A percentile compares a stretch with the other conserved stretches of the same genome.
phyloP scores from a whole-genome alignment of 2,797 vertebrate species.

The Lagorchestes hirsutus region DNA sequence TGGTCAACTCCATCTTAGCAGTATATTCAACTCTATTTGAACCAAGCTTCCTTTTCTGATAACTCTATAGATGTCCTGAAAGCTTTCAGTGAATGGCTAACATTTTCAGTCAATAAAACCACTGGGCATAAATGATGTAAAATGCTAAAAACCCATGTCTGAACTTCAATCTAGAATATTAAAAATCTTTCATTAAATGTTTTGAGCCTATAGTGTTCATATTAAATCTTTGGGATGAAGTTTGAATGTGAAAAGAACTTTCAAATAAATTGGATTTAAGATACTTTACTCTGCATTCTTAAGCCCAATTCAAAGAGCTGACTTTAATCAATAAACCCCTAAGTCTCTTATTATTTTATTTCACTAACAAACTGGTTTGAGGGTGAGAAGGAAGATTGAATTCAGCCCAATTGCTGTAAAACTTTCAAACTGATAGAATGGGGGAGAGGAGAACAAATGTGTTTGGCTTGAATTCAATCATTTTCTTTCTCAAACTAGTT shows the following conservation, averaged over 20 bases:
- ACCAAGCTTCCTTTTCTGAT: conserved; percentile 7
- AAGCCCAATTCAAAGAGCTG: conserved; percentile 31
- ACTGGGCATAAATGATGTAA: background rate
- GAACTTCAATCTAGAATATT: conserved; percentile 31
- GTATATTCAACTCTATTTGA: conserved; percentile 20
- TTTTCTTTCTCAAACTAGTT: background rate
- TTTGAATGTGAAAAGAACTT: conserved; percentile 35
- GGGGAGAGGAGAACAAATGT: background rate
- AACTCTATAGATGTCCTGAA: background rate
- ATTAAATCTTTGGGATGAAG: conserved; percentile 42
- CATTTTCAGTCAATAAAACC: conserved; percentile 29
- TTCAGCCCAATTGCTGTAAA: background rate
- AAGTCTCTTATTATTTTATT: background rate
- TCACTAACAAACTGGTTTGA: background rate
- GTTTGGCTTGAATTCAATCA: conserved; percentile 7
- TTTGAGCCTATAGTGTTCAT: background rate
- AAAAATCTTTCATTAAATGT: conserved; percentile 46
- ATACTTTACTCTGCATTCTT: background rate
- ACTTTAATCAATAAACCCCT: background rate
- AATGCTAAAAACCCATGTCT: conserved; percentile 20
- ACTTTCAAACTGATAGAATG: background rate
- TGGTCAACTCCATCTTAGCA: conserved; percentile 1
- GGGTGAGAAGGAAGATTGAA: background rate
- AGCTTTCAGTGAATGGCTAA: background rate
- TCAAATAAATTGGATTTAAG: conserved; percentile 17